A percentile compares a stretch with the other conserved stretches of the same genome.
These are phyloP conservation scores for Pteria penguin DNA, from an alignment of 2,888 invertebrate genomes.

Conservation along the genomic window DNA sequence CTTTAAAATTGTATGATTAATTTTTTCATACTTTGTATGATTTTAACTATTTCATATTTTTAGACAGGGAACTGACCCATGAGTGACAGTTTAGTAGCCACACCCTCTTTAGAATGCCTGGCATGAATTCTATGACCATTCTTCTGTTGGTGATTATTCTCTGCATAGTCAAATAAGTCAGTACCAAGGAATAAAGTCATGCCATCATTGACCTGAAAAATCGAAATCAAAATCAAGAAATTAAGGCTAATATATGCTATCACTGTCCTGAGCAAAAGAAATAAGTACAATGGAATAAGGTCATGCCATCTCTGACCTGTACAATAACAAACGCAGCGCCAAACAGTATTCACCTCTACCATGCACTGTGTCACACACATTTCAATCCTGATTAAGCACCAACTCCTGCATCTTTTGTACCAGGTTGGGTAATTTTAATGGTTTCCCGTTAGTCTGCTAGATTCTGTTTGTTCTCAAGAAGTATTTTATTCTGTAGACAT, in stretches of 20 bases:
- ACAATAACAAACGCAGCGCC: background rate
- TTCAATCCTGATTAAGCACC: background rate
- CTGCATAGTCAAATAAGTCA: too few relatives aligned
- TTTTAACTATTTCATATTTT: background rate
- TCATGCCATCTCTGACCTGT: too few relatives aligned
- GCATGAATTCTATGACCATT: constrained; percentile 62
- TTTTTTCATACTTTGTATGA: too few relatives aligned
- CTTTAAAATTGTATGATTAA: too few relatives aligned
- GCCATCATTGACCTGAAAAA: too few relatives aligned
- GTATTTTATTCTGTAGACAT: background rate
- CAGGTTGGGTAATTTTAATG: background rate
- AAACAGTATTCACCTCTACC: background rate
- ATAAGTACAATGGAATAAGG: too few relatives aligned
- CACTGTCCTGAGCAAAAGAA: too few relatives aligned
- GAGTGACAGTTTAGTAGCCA: constrained; percentile 62
- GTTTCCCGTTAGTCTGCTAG: constrained; percentile 11
- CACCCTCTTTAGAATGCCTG: constrained; percentile 62
- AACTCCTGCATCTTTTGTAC: background rate
- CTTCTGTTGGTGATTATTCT: too few relatives aligned
- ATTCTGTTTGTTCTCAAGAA: background rate
- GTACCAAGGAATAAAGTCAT: constrained; percentile 63
- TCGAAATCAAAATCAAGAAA: too few relatives aligned
- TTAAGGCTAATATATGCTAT: too few relatives aligned
- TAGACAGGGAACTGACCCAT: constrained; percentile 48
- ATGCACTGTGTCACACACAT: constrained; percentile 3